phyloP scores from a whole-genome alignment of 2,797 vertebrate genomes.

The Helarctos malayanus region DNA sequence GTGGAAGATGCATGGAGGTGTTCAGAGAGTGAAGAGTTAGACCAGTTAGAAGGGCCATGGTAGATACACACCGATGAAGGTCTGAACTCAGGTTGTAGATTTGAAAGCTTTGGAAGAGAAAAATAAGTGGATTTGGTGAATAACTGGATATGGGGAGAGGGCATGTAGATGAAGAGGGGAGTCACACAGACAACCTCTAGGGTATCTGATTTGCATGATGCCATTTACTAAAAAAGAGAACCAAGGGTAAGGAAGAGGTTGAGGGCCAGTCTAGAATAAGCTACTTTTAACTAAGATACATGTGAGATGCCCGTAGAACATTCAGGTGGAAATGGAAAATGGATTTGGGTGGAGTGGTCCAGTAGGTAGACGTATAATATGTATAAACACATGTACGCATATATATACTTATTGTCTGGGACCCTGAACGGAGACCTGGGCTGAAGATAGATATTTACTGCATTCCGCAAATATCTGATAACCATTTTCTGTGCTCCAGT shows the following conservation, averaged over 20 bases:
- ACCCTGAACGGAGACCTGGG: neutral
- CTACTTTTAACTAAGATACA: neutral
- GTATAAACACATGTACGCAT: neutral
- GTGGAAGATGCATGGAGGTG: neutral
- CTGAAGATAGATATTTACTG: neutral
- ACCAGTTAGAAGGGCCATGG: neutral
- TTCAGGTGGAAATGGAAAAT: neutral
- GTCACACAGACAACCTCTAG: neutral
- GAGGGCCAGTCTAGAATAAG: neutral
- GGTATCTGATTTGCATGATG: neutral
- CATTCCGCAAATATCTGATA: neutral
- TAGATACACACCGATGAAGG: fast-evolving
- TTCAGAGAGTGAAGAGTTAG: neutral
- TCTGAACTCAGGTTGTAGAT: neutral
- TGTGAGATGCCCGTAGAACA: neutral
- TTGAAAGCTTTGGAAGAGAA: neutral
- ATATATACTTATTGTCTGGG: neutral
- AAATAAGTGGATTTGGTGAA: neutral
- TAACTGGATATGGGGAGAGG: neutral
- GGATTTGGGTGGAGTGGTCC: neutral
- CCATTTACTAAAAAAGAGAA: slow-evolving; percentile 36
- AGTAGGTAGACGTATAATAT: neutral
- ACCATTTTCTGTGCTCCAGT: neutral
- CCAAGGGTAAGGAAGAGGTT: neutral
- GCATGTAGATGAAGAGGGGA: neutral